phyloP scores from a whole-genome alignment of 2,797 vertebrate species.

The Heterohyrax brucei region DNA sequence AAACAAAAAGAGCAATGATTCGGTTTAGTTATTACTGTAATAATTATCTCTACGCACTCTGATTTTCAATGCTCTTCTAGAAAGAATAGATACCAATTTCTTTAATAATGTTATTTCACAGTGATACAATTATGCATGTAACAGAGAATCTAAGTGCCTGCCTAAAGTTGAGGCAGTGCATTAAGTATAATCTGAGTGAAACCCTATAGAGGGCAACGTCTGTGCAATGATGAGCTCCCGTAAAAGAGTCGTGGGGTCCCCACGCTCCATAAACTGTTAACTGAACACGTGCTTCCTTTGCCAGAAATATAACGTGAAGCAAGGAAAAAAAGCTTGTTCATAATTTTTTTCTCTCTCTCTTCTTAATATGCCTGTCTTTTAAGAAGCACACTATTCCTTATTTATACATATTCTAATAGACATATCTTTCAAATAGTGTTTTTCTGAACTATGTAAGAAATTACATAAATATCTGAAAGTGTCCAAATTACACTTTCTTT shows the following conservation, averaged over 20 bases:
- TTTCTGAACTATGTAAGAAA: not conserved
- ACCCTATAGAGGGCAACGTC: slow-evolving; percentile 70
- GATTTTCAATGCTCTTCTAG: not conserved
- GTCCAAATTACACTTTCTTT: not conserved
- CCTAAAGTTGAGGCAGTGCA: slow-evolving; percentile 70
- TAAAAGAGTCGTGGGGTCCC: slow-evolving; percentile 61
- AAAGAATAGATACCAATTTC: not conserved
- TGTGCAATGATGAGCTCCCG: slow-evolving; percentile 6
- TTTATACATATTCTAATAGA: not conserved
- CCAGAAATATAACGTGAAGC: not conserved
- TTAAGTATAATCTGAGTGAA: slow-evolving; percentile 79
- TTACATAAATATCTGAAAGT: slow-evolving; percentile 37
- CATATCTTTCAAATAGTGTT: not conserved
- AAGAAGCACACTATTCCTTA: not conserved
- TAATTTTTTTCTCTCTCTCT: not conserved
- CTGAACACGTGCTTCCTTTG: not conserved
- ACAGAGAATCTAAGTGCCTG: slow-evolving; percentile 68
- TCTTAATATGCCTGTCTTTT: not conserved
- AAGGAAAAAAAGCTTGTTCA: not conserved
- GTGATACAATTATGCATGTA: slow-evolving; percentile 41
- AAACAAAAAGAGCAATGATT: not conserved
- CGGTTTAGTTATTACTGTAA: not conserved
- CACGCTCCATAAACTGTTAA: not conserved
- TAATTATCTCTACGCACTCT: not conserved
- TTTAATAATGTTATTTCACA: slow-evolving; percentile 38